A percentile compares a stretch with the other conserved stretches of the same genome.
phyloP scores from a whole-genome alignment of 2,113 vertebrate genomes.

The Trogon surrucura region DNA sequence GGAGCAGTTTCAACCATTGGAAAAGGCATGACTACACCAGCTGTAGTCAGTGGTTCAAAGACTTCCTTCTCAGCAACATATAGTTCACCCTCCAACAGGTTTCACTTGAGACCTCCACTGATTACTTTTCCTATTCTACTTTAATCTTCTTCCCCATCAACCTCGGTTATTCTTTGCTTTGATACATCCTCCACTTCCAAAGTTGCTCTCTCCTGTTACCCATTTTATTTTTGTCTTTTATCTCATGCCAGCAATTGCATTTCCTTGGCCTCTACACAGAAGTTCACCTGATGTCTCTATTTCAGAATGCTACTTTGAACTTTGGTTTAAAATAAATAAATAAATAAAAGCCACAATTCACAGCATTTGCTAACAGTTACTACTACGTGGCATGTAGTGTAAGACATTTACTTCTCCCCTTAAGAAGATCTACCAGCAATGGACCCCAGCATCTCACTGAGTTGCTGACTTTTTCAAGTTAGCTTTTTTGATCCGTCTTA shows the following conservation, averaged over 20 bases:
- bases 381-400: background rate
- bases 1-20: background rate
- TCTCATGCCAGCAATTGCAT: background rate
- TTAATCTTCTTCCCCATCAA: background rate
- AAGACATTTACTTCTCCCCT: background rate
- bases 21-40: background rate
- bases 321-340: background rate
- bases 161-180: background rate
- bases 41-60: background rate
- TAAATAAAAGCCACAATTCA: background rate
- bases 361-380: background rate
- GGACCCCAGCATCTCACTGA: background rate
- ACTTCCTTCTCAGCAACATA: background rate
- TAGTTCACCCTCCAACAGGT: background rate
- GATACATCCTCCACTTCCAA: background rate
- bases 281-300: background rate
- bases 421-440: background rate
- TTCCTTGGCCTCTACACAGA: background rate
- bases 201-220: background rate
- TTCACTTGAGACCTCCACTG: background rate
- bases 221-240: background rate
- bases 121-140: background rate
- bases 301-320: background rate
- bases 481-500: background rate
- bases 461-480: background rate